phyloP scores from a whole-genome alignment of 2,113 vertebrate genomes.

The Carassius auratus region DNA sequence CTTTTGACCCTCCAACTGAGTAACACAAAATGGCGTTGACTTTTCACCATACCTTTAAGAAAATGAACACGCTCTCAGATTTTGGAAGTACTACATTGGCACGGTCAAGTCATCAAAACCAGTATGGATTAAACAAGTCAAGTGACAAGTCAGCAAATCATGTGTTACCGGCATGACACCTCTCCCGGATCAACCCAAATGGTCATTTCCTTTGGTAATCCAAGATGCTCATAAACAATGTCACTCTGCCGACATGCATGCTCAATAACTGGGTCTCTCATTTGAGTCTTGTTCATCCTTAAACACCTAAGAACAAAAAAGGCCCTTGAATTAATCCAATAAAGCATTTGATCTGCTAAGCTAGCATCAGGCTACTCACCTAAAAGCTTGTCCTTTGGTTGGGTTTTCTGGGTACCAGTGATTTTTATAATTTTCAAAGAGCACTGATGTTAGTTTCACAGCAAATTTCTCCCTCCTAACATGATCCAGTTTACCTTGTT shows the following conservation, averaged over 20 bases:
- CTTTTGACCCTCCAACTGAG: slow-evolving; percentile 68
- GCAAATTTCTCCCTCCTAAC: slow-evolving; percentile 80
- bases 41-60: slow-evolving; percentile 87
- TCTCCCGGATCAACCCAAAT: slow-evolving; percentile 87
- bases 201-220: slow-evolving; percentile 83
- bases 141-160: not conserved
- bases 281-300: slow-evolving; percentile 78
- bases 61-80: not conserved
- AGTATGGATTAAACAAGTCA: not conserved
- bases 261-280: slow-evolving; percentile 77
- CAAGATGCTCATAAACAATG: slow-evolving; percentile 74
- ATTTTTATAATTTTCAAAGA: slow-evolving; percentile 89
- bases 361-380: slow-evolving; percentile 72
- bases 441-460: slow-evolving; percentile 78
- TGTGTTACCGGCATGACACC: slow-evolving; percentile 75
- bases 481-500: slow-evolving; percentile 80
- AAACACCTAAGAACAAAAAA: slow-evolving; percentile 75
- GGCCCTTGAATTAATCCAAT: not conserved
- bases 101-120: not conserved
- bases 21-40: slow-evolving; percentile 84
- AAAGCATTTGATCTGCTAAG: not conserved
- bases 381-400: slow-evolving; percentile 87
- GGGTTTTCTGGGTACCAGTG: slow-evolving; percentile 89
- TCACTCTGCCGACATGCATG: slow-evolving; percentile 76
- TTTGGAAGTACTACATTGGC: not conserved